phyloP scores from a whole-genome alignment of 2,797 vertebrate genomes.

The Neomorphus geoffroyi region DNA sequence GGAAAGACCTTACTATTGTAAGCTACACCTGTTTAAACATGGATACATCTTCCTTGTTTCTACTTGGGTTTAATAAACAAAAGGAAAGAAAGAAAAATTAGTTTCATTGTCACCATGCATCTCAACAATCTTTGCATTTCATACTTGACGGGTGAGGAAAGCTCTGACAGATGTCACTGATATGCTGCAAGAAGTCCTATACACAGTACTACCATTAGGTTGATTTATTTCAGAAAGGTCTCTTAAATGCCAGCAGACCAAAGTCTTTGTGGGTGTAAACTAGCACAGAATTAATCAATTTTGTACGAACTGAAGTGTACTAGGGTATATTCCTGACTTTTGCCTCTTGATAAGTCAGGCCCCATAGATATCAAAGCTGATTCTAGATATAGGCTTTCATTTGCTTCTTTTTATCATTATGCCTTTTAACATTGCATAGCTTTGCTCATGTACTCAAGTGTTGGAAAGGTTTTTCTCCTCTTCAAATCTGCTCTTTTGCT shows the following conservation, averaged over 20 bases:
- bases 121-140: neutral
- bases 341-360: neutral
- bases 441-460: neutral
- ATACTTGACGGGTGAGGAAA: neutral
- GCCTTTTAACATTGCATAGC: neutral
- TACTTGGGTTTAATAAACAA: neutral
- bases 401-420: neutral
- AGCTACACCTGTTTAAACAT: neutral
- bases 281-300: neutral
- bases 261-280: neutral
- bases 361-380: neutral
- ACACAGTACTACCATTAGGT: neutral
- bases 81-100: neutral
- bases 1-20: neutral
- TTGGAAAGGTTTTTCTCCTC: neutral
- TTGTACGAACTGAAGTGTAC: neutral
- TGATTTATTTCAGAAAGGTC: neutral
- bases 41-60: neutral
- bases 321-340: neutral
- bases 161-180: neutral
- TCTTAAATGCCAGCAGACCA: neutral
- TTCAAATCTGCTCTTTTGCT: neutral
- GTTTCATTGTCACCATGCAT: neutral
- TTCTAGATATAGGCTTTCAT: neutral
- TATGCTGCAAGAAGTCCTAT: neutral